Conservation (phyloP, 2,888 invertebrate genomes). For the Uloborus plumipes region DNA sequence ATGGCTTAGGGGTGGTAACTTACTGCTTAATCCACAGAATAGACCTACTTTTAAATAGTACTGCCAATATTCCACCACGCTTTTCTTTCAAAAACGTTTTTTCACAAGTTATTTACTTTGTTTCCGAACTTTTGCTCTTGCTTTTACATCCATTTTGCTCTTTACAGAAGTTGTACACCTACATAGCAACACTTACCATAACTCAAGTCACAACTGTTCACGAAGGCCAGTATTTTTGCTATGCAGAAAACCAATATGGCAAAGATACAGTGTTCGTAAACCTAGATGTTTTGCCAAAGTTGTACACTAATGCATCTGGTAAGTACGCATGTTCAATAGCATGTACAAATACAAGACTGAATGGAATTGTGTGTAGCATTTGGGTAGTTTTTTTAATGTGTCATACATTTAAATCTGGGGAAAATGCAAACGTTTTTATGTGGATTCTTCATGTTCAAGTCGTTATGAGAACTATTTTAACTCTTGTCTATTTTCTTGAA, state of each 20-base stretch:
- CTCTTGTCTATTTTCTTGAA: no score
- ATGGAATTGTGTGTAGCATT: neutral
- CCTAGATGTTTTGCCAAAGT: conserved; percentile 49
- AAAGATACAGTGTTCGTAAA: conserved; percentile 63
- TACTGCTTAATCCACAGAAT: no score
- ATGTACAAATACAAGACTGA: neutral
- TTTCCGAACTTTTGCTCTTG: no score
- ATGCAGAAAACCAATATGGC: conserved; percentile 87
- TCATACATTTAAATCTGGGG: no score
- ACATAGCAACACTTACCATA: conserved; percentile 54
- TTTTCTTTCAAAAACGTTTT: no score
- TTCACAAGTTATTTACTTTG: no score
- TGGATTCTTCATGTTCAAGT: neutral
- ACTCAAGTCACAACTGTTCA: conserved; percentile 73
- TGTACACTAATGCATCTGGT: conserved; percentile 58
- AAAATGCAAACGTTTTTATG: neutral
- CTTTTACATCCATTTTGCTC: neutral
- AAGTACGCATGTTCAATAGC: conserved; percentile 10
- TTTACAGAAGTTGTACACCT: conserved; percentile 33
- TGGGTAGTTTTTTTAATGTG: no score
- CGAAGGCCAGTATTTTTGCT: conserved; percentile 86
- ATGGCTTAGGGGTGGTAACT: no score
- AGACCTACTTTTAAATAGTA: no score
- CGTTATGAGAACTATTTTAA: no score
- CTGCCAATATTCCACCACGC: no score